Percentiles rank a stretch among this genome's conserved stretches.
Conservation (phyloP, 2,113 vertebrate genomes). For the Nothobranchius kuhntae region DNA sequence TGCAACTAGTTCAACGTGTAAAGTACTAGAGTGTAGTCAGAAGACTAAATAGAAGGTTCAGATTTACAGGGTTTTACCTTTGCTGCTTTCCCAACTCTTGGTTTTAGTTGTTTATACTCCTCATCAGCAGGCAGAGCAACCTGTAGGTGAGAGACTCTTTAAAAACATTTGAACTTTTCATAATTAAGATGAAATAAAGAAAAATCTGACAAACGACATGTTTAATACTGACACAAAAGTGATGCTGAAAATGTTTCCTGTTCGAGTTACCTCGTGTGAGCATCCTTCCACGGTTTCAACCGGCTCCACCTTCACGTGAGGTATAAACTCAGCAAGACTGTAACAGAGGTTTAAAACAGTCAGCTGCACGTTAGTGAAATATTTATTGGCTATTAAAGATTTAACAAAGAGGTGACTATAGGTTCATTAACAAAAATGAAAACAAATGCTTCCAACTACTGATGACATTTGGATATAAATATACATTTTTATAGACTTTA, state of each 20-base stretch:
- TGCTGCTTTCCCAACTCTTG: slow-evolving; percentile 92
- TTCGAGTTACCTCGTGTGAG: slow-evolving; percentile 87
- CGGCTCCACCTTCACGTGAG: slow-evolving; percentile 90
- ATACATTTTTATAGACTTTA: too few species aligned
- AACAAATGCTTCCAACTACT: too few species aligned
- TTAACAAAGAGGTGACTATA: not conserved
- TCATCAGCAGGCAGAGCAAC: slow-evolving; percentile 90
- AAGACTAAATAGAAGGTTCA: not conserved
- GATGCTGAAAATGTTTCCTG: not conserved
- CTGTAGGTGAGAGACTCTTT: slow-evolving; percentile 63
- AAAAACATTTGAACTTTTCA: not conserved
- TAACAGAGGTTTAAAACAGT: slow-evolving; percentile 1
- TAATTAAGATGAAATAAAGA: not conserved
- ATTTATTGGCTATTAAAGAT: not conserved
- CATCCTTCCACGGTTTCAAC: slow-evolving; percentile 96
- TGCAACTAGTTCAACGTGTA: not conserved
- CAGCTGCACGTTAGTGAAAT: not conserved
- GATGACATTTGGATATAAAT: too few species aligned
- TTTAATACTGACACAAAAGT: not conserved
- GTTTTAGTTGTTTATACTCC: slow-evolving; percentile 86
- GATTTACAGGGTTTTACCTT: slow-evolving; percentile 79
- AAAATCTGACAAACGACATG: too few species aligned
- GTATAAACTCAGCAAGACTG: slow-evolving; percentile 94
- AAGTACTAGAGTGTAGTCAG: too few species aligned
- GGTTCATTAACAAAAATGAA: too few species aligned